phyloP scores from a whole-genome alignment of 2,113 vertebrate genomes.

The Oncorhynchus mykiss region DNA sequence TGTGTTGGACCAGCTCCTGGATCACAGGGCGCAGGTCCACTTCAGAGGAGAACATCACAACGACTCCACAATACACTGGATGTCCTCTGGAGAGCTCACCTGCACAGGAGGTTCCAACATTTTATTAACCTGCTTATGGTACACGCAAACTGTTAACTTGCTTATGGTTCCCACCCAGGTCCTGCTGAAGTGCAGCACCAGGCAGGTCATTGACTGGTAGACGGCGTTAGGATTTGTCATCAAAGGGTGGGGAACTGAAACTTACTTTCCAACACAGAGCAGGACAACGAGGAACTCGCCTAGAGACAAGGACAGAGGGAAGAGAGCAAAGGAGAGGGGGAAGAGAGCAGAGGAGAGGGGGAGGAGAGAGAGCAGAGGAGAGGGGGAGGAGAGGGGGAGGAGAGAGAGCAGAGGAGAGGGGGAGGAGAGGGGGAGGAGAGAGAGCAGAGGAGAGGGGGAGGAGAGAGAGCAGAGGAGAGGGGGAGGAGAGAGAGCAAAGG shows the following conservation, averaged over 20 bases:
- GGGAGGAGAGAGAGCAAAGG: too few relatives aligned
- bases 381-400: too few relatives aligned
- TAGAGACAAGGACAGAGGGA: conserved; percentile 33
- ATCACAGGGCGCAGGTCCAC: conserved; percentile 80
- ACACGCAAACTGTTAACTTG: too few relatives aligned
- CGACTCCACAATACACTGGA: conserved; percentile 71
- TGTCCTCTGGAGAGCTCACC: conserved; percentile 65
- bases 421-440: accelerated
- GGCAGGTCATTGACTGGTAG: conserved; percentile 76
- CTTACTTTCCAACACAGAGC: conserved; percentile 78
- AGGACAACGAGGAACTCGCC: conserved; percentile 81
- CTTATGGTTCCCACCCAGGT: conserved; percentile 78
- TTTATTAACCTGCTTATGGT: too few relatives aligned
- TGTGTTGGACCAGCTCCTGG: conserved; percentile 70
- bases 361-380: neutral
- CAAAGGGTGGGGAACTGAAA: conserved; percentile 85
- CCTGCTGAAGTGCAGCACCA: conserved; percentile 82
- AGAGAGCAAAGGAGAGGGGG: too few relatives aligned
- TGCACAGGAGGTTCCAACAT: conserved; percentile 15
- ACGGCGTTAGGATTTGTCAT: conserved; percentile 75
- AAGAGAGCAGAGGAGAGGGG: too few relatives aligned
- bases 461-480: neutral
- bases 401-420: too few relatives aligned
- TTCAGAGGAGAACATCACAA: conserved; percentile 83
- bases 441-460: too few relatives aligned